Conservation (phyloP, 2,113 vertebrate genomes). For the Menidia beryllina region DNA sequence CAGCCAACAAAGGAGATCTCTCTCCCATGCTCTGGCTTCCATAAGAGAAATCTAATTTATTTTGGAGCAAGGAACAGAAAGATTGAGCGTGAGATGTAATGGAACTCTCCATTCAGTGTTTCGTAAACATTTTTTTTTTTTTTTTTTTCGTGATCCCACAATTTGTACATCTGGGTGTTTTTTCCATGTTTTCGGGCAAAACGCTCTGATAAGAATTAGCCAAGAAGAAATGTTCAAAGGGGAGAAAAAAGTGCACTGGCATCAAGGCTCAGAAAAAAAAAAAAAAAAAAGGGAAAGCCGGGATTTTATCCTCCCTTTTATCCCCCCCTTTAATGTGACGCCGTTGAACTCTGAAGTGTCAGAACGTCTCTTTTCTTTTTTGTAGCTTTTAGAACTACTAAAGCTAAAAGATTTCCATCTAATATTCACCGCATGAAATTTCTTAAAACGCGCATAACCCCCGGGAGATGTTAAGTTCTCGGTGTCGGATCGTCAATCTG, state of each 20-base stretch:
- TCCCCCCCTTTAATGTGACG: conserved; percentile 42
- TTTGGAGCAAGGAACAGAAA: conserved; percentile 56
- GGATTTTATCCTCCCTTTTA: conserved; percentile 45
- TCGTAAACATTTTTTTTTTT: conserved; percentile 35
- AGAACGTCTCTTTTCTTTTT: conserved; percentile 16
- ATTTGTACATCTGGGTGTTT: conserved; percentile 13
- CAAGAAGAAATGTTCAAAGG: conserved; percentile 21
- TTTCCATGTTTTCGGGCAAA: conserved; percentile 23
- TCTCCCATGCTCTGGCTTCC: conserved; percentile 40
- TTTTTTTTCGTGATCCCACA: conserved; percentile 29
- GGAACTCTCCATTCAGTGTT: conserved; percentile 36
- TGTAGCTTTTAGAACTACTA: conserved; percentile 24
- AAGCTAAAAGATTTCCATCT: conserved; percentile 25
- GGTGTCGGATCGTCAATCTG: conserved; percentile 30
- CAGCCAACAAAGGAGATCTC: conserved; percentile 60
- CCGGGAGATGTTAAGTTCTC: conserved; percentile 17
- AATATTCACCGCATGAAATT: conserved; percentile 40
- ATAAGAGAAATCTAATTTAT: conserved; percentile 70
- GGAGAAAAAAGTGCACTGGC: neutral
- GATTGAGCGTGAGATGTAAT: conserved; percentile 30
- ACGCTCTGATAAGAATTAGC: conserved; percentile 9
- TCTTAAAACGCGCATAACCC: conserved; percentile 23
- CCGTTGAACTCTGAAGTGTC: conserved; percentile 26
- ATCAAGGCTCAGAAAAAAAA: conserved; percentile 1
- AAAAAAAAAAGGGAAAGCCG: conserved; percentile 7